Evolutionary conservation across 2,113 vertebrate species (phyloP).

Genomic region (Rhombomys opimus): DNA sequence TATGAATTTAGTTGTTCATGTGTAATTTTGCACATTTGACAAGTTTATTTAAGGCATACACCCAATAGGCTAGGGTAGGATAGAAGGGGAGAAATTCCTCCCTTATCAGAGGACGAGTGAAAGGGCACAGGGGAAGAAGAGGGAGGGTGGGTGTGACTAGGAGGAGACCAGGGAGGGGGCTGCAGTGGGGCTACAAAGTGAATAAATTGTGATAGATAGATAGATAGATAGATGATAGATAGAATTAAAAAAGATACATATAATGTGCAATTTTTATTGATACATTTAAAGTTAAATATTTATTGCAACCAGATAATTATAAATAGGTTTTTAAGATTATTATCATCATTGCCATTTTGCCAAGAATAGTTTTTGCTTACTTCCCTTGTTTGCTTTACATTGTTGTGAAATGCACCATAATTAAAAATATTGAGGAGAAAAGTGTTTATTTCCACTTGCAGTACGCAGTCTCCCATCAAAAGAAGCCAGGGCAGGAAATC

Average conservation of each 20-base stretch:
- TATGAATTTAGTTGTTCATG: background rate
- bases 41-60: background rate
- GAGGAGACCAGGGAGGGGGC: no score
- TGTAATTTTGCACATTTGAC: rapidly evolving
- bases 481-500: background rate
- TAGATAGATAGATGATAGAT: no score
- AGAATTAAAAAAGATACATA: no score
- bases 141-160: no score
- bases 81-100: no score
- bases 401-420: background rate
- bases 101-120: no score
- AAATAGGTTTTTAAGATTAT: background rate
- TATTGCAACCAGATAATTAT: background rate
- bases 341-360: background rate
- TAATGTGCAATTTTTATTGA: background rate
- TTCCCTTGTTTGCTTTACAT: background rate
- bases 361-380: background rate
- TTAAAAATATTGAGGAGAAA: rapidly evolving
- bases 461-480: background rate
- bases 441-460: background rate
- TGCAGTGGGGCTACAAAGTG: no score
- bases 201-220: no score
- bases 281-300: background rate
- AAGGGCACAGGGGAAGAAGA: no score
- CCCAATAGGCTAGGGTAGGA: no score